Evolutionary conservation across 2,113 vertebrate species (phyloP), one percentile per base, ranked within the genome.

Genomic region (Rhinolophus sinicus): DNA sequence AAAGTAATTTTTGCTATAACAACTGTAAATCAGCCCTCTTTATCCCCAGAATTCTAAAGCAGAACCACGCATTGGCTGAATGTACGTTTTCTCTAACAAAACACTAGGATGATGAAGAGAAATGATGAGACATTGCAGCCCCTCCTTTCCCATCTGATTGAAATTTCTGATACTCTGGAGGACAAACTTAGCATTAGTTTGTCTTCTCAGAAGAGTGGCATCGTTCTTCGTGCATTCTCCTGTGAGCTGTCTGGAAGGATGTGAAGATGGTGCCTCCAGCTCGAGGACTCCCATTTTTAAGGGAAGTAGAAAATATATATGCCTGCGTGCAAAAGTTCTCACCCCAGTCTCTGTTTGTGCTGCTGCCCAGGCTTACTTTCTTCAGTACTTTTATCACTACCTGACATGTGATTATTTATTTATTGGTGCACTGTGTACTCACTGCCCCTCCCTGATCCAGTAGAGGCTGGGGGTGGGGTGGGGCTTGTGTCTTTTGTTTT

Each of bases 251-350:
- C 44, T 94, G 56, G 69, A 70, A 65, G n/a, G 14, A 6, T 21
- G 1, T 47, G n/a, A 72, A 60, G n/a, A 85, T 33, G 10, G 21
- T 81, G 58, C 58, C 21, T 67, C 9, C 4, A 14, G 70, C 13
- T 21, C 4, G 3, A 78, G 76, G 83, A 70, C n/a, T 85, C 47
- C 28, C 1, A 1, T 26, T 44, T 86, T 73, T 75, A 35, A 18
- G 38, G 11, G 50, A 38, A 35, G 44, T 35, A 5, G 78, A 30
- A 87, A 54, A 14, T 21, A 12, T 6, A 0, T 0, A 2, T 1
- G 2, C 30, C 3, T 2, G 2, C 1, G 0, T 21, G 50, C 35
- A 40, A 16, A 2, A 18, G 38, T 33, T 18, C 64, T 18, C 18
- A 11, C 16, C 58, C 5, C 2, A 0, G 10, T 30, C 14, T 26